Conservation (phyloP, 2,797 vertebrate genomes). For the Brachyalestes nurse region DNA sequence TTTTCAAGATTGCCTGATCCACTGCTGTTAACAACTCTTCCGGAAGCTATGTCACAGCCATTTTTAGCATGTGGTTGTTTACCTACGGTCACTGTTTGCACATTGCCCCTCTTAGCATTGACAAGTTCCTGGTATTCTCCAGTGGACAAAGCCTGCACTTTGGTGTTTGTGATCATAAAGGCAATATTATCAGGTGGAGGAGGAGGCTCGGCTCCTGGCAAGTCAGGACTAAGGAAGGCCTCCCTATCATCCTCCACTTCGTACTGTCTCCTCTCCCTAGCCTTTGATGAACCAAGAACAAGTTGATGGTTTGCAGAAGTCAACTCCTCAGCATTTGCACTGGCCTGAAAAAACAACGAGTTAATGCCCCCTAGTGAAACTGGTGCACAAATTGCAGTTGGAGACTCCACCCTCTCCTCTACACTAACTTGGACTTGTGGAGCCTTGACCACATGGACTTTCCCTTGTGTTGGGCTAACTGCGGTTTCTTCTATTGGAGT, state of each 20-base stretch:
- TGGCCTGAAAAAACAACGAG: background rate
- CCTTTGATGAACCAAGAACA: slow-evolving; percentile 67
- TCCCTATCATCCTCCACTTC: slow-evolving; percentile 73
- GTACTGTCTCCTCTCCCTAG: slow-evolving; percentile 29
- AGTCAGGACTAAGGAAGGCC: slow-evolving; percentile 72
- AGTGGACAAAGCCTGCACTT: slow-evolving; percentile 90
- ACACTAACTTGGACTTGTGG: slow-evolving; percentile 61
- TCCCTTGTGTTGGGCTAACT: slow-evolving; percentile 66
- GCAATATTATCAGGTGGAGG: slow-evolving; percentile 90
- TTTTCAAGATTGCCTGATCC: slow-evolving; percentile 68
- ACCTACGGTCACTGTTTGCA: slow-evolving; percentile 86
- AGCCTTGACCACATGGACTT: slow-evolving; percentile 54
- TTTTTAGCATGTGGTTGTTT: slow-evolving; percentile 76
- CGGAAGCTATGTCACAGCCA: slow-evolving; percentile 60
- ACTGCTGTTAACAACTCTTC: slow-evolving; percentile 71
- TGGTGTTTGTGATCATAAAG: slow-evolving; percentile 96
- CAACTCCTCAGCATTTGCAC: slow-evolving; percentile 7
- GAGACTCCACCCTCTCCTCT: slow-evolving; percentile 71
- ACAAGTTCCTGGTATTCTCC: slow-evolving; percentile 95
- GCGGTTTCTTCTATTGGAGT: slow-evolving; percentile 70
- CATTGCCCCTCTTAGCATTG: slow-evolving; percentile 83
- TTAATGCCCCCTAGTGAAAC: slow-evolving; percentile 32
- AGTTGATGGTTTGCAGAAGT: slow-evolving; percentile 60
- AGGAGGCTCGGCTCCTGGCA: slow-evolving; percentile 83
- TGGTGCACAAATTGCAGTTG: slow-evolving; percentile 53